Evolutionary conservation across 2,888 invertebrate species (phyloP).

Genomic region (Tenthredo amoena): DNA sequence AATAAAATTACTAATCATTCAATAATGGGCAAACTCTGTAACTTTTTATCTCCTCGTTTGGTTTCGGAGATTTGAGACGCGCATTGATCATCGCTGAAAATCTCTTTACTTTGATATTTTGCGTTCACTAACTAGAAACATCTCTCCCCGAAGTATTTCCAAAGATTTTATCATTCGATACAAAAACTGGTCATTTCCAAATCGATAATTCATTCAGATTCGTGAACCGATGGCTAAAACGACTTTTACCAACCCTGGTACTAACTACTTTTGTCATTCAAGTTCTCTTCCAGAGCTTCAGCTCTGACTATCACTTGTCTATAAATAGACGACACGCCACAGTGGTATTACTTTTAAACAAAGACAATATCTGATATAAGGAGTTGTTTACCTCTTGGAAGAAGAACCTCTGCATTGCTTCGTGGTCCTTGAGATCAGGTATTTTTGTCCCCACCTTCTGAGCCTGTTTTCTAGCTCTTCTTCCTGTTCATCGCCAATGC

Average conservation of each 20-base stretch:
- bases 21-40: background rate
- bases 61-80: background rate
- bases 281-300: background rate
- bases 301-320: background rate
- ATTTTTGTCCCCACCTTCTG: conserved; percentile 77
- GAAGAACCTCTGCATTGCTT: conserved; percentile 95
- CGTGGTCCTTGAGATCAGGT: conserved; percentile 95
- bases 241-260: no score
- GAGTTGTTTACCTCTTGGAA: conserved; percentile 80
- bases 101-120: no score
- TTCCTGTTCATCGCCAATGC: conserved; percentile 74
- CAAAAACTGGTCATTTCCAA: no score
- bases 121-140: no score
- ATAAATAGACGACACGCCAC: background rate
- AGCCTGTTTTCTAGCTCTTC: conserved; percentile 82
- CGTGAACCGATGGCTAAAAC: background rate
- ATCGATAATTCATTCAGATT: no score
- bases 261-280: background rate
- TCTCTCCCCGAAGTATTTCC: no score
- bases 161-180: no score
- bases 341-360: background rate
- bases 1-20: background rate
- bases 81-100: no score
- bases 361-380: background rate
- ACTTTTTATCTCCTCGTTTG: background rate